Evolutionary conservation across 2,888 invertebrate species (phyloP).

Genomic region (Drosophila paramelanica): DNA sequence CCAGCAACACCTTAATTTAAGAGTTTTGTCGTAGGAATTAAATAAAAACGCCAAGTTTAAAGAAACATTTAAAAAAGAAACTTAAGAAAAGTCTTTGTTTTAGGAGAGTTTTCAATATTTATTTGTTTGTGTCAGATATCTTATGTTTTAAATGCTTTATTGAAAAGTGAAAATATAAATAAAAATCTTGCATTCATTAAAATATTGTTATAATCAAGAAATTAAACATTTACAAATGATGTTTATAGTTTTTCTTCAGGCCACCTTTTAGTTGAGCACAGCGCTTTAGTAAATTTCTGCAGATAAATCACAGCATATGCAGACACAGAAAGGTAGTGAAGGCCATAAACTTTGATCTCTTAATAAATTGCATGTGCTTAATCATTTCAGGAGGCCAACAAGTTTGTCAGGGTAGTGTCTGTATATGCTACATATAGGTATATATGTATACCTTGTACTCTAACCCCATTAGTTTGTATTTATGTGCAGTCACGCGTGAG

Average conservation of each 20-base stretch:
- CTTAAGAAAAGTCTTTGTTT: too few relatives aligned
- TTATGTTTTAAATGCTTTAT: too few relatives aligned
- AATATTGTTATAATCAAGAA: too few relatives aligned
- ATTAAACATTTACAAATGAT: too few relatives aligned
- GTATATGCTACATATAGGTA: conserved; percentile 2
- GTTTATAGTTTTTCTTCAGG: background rate
- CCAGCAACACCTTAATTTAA: conserved; percentile 10
- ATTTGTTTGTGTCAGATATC: too few relatives aligned
- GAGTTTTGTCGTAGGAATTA: background rate
- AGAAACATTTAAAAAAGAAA: background rate
- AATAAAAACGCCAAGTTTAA: background rate
- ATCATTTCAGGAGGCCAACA: conserved; percentile 55
- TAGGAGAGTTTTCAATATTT: background rate
- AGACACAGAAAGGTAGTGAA: conserved; percentile 15
- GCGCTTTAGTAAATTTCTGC: conserved; percentile 2
- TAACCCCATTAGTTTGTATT: conserved; percentile 1
- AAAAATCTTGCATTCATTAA: too few relatives aligned
- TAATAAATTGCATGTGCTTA: conserved; percentile 68
- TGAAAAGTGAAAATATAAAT: too few relatives aligned
- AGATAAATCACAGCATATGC: conserved; percentile 41
- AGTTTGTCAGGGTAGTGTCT: conserved; percentile 17
- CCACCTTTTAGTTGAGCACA: conserved; percentile 1
- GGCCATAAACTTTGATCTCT: conserved; percentile 70
- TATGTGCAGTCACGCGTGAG: conserved; percentile 22
- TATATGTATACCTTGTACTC: background rate